Base-by-base conservation (phyloP, 2,797 vertebrate species). In the Chrosomus eos region DNA sequence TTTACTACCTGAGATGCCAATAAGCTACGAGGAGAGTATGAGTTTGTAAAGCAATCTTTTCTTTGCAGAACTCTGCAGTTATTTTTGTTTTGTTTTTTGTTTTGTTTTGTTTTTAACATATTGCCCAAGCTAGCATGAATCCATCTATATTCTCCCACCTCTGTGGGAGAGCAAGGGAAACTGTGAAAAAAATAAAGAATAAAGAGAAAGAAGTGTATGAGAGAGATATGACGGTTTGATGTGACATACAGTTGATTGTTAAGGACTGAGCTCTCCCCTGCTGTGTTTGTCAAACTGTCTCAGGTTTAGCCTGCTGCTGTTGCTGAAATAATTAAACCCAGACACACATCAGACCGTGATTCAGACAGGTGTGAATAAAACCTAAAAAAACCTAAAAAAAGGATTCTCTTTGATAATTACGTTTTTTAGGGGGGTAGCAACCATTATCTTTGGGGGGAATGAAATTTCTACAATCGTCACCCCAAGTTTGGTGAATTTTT, bases 31-130 rank as follows among this genome's bases (percentile, higher is more conserved):
- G 5, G 26, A 13, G 67, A 90, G 92, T 91, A 91, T 85, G 91
- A 60, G 71, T 33, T 84, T 81, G 87, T 81, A 87, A 85, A 82
- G 90, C 87, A 90, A 88, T 89, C 19, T 84, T 55, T 79, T 68
- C 60, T 64, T 85, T 72, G 77, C 66, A 83, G 62, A 76, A 73
- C 83, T 51, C 23, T 81, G 26, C 26, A 21, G 43, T 38, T 75
- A 66, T 87, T 89, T 82, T 90, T 88, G 86, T 89, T 80, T 84
- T 76, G 74, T 86, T 87, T 73, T 19, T 90, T 89, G 91, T 89
- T 89, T 91, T 51, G 86, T 82, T 84, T 80, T 75, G 80, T 86
- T 86, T 81, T n/a, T 60, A 38, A 70, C 38, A 10, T 55, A 66
- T 51, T 66, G 23, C 40, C 58, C 40, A 82, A 82, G 28, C 45